These are phyloP conservation scores for Heliconius nattereri DNA, from an alignment of 1,140 invertebrate species.

Conservation along the genomic window DNA sequence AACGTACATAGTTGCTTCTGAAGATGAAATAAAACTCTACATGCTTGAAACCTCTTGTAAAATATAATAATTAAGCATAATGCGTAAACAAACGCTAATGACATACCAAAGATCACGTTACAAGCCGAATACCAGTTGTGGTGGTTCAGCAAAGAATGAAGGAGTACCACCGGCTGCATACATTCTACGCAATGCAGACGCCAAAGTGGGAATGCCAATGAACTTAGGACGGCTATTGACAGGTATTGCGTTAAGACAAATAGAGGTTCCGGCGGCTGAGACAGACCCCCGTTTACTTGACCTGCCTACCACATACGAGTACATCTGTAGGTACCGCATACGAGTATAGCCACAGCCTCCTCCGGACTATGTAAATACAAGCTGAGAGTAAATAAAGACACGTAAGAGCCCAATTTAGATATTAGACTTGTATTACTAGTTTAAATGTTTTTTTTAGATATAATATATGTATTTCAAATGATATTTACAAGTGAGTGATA, in stretches of 20 bases:
- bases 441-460: neutral
- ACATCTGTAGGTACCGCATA: slow-evolving; percentile 63
- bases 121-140: slow-evolving; percentile 63
- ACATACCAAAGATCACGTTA: slow-evolving; percentile 73
- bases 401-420: slow-evolving; percentile 6
- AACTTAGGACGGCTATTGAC: slow-evolving; percentile 78
- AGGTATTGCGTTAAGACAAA: slow-evolving; percentile 80
- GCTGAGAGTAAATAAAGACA: slow-evolving; percentile 67
- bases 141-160: slow-evolving; percentile 61
- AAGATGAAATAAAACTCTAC: slow-evolving; percentile 51
- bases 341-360: slow-evolving; percentile 56
- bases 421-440: neutral
- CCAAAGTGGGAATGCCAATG: slow-evolving; percentile 77
- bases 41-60: slow-evolving; percentile 54
- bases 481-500: neutral
- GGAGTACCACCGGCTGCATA: slow-evolving; percentile 67
- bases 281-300: slow-evolving; percentile 75
- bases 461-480: neutral
- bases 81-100: slow-evolving; percentile 76
- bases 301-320: slow-evolving; percentile 55
- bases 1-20: slow-evolving; percentile 20
- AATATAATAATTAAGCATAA: slow-evolving; percentile 74
- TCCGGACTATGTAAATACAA: slow-evolving; percentile 74
- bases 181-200: slow-evolving; percentile 73
- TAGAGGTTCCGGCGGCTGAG: slow-evolving; percentile 73